A percentile compares a stretch with the other conserved stretches of the same genome.
Evolutionary conservation across 2,888 invertebrate genomes (phyloP).

Genomic region (Charanyca ferruginea): DNA sequence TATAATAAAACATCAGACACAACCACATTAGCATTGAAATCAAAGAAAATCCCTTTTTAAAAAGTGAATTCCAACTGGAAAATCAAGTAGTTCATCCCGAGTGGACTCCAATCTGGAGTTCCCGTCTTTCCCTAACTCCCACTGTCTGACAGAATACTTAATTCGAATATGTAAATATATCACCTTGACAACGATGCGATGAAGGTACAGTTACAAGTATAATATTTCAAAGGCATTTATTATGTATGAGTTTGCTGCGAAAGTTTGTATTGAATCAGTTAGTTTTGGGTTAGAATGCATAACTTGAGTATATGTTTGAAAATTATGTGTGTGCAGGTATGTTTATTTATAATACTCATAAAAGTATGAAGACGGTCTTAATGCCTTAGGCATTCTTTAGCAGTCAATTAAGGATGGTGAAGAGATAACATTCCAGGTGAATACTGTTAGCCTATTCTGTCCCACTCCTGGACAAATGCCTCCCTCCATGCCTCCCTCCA

Average conservation of each 20-base stretch:
- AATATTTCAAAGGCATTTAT: slow-evolving; percentile 50
- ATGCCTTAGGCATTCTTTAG: no score
- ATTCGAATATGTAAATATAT: slow-evolving; percentile 68
- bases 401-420: no score
- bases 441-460: no score
- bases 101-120: slow-evolving; percentile 6
- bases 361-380: no score
- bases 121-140: slow-evolving; percentile 13
- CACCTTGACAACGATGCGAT: slow-evolving; percentile 45
- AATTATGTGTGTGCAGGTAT: not conserved
- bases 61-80: no score
- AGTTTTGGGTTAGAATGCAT: slow-evolving; percentile 1
- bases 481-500: no score
- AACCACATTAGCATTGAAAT: no score
- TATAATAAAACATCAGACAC: no score
- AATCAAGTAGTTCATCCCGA: slow-evolving; percentile 22
- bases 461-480: no score
- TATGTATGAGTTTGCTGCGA: slow-evolving; percentile 41
- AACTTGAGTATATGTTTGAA: not conserved
- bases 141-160: slow-evolving; percentile 49
- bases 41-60: no score
- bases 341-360: not conserved
- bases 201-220: slow-evolving; percentile 38
- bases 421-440: no score
- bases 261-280: slow-evolving; percentile 31